phyloP scores from a whole-genome alignment of 2,888 invertebrate genomes.

The Scrobipalpa atriplicella region DNA sequence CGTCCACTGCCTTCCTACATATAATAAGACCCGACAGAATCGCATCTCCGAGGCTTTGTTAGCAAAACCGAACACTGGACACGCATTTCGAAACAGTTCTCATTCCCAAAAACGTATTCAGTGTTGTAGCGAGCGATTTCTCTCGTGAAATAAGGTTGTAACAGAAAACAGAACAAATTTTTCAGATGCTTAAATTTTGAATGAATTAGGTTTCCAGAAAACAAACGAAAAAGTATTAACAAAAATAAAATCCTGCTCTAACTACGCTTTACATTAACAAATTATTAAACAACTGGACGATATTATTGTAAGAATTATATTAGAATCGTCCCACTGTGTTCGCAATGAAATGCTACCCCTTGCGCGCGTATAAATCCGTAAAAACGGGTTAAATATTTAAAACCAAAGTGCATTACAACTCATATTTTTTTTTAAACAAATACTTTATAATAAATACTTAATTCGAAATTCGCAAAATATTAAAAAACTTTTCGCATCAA shows the following conservation, averaged over 20 bases:
- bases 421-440: conserved; percentile 25
- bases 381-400: conserved; percentile 35
- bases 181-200: conserved; percentile 55
- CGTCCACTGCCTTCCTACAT: conserved; percentile 54
- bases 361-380: conserved; percentile 37
- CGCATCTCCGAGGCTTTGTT: conserved; percentile 42
- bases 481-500: conserved; percentile 38
- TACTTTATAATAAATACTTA: conserved; percentile 28
- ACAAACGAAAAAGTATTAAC: conserved; percentile 71
- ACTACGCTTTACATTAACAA: conserved; percentile 74
- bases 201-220: conserved; percentile 61
- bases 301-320: conserved; percentile 83
- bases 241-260: conserved; percentile 70
- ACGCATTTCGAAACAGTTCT: conserved; percentile 30
- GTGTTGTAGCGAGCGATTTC: conserved; percentile 41
- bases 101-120: conserved; percentile 44
- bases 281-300: conserved; percentile 79
- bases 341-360: conserved; percentile 64
- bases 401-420: conserved; percentile 27
- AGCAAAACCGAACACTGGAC: conserved; percentile 36
- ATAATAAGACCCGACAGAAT: conserved; percentile 42
- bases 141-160: conserved; percentile 47
- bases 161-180: conserved; percentile 58
- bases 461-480: conserved; percentile 26
- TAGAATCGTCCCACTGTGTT: conserved; percentile 76